Conservation (phyloP, 2,113 vertebrate genomes). For the Opisthocomus hoazin region DNA sequence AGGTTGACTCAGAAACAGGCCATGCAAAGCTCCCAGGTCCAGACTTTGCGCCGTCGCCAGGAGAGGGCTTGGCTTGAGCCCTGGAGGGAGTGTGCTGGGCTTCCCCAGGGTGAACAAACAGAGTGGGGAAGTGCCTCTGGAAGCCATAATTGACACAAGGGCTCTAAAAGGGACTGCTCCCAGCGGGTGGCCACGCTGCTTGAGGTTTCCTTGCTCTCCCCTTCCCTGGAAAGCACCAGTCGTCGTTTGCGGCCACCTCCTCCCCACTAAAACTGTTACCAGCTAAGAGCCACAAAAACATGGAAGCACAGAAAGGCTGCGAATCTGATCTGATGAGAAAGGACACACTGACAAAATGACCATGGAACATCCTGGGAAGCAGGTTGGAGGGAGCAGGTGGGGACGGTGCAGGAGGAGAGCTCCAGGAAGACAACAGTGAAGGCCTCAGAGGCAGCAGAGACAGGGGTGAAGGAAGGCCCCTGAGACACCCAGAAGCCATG, state of each 20-base stretch:
- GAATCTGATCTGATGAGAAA: neutral
- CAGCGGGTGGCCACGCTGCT: neutral
- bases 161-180: conserved; percentile 49
- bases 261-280: conserved; percentile 46
- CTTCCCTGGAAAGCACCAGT: conserved; percentile 49
- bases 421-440: neutral
- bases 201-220: conserved; percentile 25
- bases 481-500: neutral
- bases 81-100: neutral
- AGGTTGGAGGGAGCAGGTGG: neutral
- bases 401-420: neutral
- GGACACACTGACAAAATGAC: neutral
- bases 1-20: neutral
- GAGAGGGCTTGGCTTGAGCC: neutral
- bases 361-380: neutral
- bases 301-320: neutral
- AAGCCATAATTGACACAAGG: conserved; percentile 51
- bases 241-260: conserved; percentile 8
- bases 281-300: conserved; percentile 40
- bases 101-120: conserved; percentile 53
- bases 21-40: neutral
- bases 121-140: conserved; percentile 3
- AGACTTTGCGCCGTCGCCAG: neutral
- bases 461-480: neutral
- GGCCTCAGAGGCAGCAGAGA: neutral